Percentiles rank a stretch among this genome's conserved stretches.
phyloP scores from a whole-genome alignment of 2,888 invertebrate genomes.

The Polydrusus cervinus region DNA sequence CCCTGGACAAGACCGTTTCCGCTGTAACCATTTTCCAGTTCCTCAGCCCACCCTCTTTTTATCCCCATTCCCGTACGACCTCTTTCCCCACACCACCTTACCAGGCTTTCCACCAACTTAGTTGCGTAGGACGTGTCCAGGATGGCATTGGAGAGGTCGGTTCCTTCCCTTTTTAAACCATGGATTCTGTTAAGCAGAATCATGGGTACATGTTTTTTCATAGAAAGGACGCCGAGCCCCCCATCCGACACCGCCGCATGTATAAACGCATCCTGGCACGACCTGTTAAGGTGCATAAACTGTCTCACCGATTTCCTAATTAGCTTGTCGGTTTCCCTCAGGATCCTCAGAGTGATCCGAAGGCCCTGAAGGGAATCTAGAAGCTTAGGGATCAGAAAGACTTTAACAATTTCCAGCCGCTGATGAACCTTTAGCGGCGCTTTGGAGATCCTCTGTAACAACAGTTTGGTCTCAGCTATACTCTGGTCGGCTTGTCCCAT shows the following conservation, averaged over 20 bases:
- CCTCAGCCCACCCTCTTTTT: constrained; percentile 25
- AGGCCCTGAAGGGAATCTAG: constrained; percentile 30
- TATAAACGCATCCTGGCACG: constrained; percentile 29
- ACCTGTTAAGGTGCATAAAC: constrained; percentile 17
- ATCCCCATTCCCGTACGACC: neutral
- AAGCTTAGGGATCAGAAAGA: constrained; percentile 17
- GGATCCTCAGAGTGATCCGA: neutral
- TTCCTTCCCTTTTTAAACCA: neutral
- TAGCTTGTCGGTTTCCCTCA: constrained; percentile 21
- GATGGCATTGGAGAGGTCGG: neutral
- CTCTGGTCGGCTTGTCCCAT: neutral
- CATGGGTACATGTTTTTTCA: constrained; percentile 33
- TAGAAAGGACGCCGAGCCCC: constrained; percentile 33
- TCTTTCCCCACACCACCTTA: neutral
- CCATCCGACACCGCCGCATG: constrained; percentile 26
- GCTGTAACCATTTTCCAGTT: constrained; percentile 46
- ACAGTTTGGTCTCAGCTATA: neutral
- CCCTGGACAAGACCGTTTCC: constrained; percentile 51
- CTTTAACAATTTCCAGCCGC: constrained; percentile 13
- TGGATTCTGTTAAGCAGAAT: neutral
- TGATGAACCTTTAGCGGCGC: neutral
- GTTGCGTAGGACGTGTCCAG: neutral
- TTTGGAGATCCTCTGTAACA: neutral
- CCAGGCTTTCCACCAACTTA: neutral
- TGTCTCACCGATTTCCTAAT: constrained; percentile 18